Conservation (phyloP, 2,888 invertebrate genomes). For the Phyllotreta striolata region DNA sequence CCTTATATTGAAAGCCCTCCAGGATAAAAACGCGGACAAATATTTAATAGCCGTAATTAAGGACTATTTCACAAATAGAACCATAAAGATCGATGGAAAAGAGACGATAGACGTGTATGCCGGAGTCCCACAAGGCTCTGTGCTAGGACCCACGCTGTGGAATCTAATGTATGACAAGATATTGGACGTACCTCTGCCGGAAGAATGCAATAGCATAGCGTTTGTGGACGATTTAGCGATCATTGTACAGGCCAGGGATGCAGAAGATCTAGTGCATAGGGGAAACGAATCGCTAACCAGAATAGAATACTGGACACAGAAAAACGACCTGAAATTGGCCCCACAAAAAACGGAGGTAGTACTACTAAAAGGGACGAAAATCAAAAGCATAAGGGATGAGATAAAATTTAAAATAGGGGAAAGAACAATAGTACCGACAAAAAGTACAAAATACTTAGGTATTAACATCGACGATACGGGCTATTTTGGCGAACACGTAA, state of each 20-base stretch:
- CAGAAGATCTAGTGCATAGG: not conserved
- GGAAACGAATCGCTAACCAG: conserved; percentile 6
- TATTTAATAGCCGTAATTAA: no score
- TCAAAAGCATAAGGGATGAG: not conserved
- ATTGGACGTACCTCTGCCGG: no score
- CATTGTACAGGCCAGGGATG: not conserved
- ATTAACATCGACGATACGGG: not conserved
- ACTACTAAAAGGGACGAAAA: conserved; percentile 21
- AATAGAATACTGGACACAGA: conserved; percentile 18
- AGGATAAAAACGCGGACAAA: no score
- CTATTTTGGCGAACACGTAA: conserved; percentile 1
- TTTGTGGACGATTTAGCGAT: no score
- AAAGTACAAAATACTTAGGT: conserved; percentile 20
- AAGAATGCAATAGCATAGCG: no score
- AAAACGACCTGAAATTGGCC: conserved; percentile 19
- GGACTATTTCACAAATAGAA: no score
- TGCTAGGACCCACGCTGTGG: no score
- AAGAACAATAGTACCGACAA: not conserved
- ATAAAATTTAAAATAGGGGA: conserved; percentile 14
- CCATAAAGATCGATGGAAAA: no score
- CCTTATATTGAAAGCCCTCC: no score
- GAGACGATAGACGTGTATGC: no score
- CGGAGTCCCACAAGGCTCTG: no score
- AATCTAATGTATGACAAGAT: no score
- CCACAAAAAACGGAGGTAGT: conserved; percentile 30